Conservation (phyloP, 2,888 invertebrate genomes). For the Eudasyphora cyanicolor region DNA sequence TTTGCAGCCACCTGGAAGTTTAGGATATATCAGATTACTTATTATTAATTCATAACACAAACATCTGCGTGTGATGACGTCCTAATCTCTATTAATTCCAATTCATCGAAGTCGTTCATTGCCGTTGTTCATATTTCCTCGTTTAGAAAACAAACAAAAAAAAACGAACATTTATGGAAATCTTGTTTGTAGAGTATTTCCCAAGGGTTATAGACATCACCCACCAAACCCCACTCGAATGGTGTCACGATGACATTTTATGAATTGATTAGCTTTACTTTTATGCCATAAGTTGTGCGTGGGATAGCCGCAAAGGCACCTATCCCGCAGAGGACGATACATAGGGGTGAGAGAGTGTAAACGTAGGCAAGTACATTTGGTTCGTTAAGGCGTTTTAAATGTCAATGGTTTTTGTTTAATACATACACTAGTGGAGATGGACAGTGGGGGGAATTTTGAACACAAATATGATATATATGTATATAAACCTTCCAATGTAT, state of each 20-base stretch:
- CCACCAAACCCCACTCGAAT: not conserved
- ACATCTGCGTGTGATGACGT: not conserved
- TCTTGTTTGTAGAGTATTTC: not conserved
- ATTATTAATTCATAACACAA: constrained; percentile 1
- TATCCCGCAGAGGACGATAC: not conserved
- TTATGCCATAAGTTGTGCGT: not conserved
- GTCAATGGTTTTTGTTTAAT: constrained; percentile 9
- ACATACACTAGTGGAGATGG: too few relatives aligned
- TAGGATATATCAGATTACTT: too few relatives aligned
- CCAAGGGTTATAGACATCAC: too few relatives aligned
- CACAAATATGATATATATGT: too few relatives aligned
- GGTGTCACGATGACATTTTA: not conserved
- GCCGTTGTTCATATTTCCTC: not conserved
- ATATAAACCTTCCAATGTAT: too few relatives aligned
- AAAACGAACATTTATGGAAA: not conserved
- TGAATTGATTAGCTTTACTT: constrained; percentile 10
- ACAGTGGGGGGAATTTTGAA: too few relatives aligned
- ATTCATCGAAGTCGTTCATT: not conserved
- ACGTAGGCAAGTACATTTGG: not conserved
- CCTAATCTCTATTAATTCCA: not conserved
- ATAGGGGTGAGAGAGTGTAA: not conserved
- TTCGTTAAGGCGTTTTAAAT: not conserved
- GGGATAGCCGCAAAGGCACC: not conserved
- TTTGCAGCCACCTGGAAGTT: too few relatives aligned
- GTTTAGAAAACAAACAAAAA: not conserved